Evolutionary conservation across 2,797 vertebrate genomes (phyloP).

Genomic region (Falco columbarius): DNA sequence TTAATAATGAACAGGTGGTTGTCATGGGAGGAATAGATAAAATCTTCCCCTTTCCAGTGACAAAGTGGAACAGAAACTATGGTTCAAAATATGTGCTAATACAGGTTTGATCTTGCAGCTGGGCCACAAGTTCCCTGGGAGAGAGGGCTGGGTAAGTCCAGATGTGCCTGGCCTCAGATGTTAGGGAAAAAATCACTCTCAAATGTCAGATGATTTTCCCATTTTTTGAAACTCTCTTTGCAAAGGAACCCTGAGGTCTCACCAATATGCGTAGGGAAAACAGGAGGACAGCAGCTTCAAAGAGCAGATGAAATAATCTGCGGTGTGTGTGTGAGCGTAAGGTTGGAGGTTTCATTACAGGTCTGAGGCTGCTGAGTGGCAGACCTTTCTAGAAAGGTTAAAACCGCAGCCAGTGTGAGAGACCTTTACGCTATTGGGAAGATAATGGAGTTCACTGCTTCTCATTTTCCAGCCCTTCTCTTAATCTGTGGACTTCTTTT

Average conservation of each 20-base stretch:
- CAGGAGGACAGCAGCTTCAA: neutral
- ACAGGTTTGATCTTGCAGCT: neutral
- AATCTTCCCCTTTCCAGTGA: neutral
- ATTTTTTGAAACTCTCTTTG: neutral
- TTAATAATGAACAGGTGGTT: neutral
- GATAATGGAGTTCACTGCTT: neutral
- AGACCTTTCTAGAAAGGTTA: neutral
- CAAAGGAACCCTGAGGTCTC: neutral
- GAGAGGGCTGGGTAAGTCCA: neutral
- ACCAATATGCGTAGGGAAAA: accelerated
- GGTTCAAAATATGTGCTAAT: neutral
- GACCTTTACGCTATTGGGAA: neutral
- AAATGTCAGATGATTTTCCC: neutral
- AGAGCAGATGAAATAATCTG: neutral
- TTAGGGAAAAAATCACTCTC: neutral
- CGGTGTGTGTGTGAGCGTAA: accelerated
- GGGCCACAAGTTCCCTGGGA: neutral
- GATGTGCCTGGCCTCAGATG: neutral
- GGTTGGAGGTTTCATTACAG: neutral
- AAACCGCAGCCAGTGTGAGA: neutral
- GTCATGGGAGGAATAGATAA: neutral
- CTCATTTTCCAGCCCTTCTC: neutral
- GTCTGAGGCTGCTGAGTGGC: neutral
- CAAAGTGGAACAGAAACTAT: neutral
- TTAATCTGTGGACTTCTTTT: neutral